These are phyloP conservation scores for Onychomys torridus DNA, from an alignment of 2,797 vertebrate species.

Conservation along the genomic window DNA sequence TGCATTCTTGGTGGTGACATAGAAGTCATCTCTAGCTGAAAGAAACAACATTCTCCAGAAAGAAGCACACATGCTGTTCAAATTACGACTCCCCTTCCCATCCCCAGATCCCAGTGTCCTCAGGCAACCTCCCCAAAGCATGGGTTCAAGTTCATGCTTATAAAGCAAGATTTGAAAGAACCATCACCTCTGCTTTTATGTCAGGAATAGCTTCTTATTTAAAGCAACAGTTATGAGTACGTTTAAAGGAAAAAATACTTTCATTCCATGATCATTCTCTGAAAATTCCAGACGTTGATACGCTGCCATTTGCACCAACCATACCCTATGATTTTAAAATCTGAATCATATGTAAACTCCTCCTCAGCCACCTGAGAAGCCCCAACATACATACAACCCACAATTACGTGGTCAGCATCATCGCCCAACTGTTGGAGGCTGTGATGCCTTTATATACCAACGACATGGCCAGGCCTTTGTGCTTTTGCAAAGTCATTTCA, in stretches of 20 bases:
- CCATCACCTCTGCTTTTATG: neutral
- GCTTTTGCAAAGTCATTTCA: neutral
- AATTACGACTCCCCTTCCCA: neutral
- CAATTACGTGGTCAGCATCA: neutral
- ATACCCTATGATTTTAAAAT: constrained; percentile 34
- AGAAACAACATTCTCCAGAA: neutral
- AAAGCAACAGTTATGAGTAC: neutral
- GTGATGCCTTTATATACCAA: neutral
- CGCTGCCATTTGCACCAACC: neutral
- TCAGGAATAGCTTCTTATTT: constrained; percentile 61
- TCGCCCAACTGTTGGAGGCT: neutral
- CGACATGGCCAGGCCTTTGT: accelerated
- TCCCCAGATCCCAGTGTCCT: neutral
- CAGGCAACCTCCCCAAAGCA: neutral
- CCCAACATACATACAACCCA: neutral
- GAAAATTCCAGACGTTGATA: constrained; percentile 3
- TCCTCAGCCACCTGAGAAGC: constrained; percentile 48
- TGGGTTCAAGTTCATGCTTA: constrained; percentile 14
- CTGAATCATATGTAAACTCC: constrained; percentile 40
- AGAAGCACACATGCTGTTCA: neutral
- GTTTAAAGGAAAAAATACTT: constrained; percentile 27
- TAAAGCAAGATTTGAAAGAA: constrained; percentile 31
- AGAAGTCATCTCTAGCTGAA: neutral
- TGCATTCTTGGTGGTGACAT: neutral
- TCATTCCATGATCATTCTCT: neutral